Conservation (phyloP, 2,888 invertebrate species). For the Euspilapteryx auroguttella region DNA sequence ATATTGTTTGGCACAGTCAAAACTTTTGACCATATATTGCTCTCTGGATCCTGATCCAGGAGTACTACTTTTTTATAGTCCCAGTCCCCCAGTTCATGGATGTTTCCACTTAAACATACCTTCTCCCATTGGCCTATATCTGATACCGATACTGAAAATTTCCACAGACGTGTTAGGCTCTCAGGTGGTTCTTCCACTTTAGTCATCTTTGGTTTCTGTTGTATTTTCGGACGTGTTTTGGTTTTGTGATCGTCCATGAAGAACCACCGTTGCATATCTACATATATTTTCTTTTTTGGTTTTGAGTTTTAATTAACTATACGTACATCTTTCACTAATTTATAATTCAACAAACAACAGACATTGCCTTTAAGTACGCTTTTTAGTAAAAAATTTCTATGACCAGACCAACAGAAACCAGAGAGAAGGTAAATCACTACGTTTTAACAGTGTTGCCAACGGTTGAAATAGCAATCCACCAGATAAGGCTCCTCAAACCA, state of each 20-base stretch:
- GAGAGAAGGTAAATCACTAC: no score
- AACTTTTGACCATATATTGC: conserved; percentile 65
- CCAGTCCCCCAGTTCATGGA: conserved; percentile 72
- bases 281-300: no score
- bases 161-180: conserved; percentile 29
- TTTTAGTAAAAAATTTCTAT: no score
- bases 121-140: conserved; percentile 63
- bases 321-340: no score
- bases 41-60: conserved; percentile 43
- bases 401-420: no score
- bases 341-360: no score
- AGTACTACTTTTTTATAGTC: conserved; percentile 60
- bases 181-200: conserved; percentile 15
- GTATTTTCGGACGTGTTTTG: conserved; percentile 12
- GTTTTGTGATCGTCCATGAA: conserved; percentile 57
- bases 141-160: conserved; percentile 47
- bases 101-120: conserved; percentile 72
- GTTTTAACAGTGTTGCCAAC: no score
- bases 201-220: conserved; percentile 28
- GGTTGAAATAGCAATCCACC: no score
- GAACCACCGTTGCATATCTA: conserved; percentile 73
- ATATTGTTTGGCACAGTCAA: conserved; percentile 68
- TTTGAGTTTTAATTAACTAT: neutral
- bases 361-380: no score
- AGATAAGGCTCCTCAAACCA: no score